Conservation (phyloP, 2,888 invertebrate genomes). For the Papilio protenor region DNA sequence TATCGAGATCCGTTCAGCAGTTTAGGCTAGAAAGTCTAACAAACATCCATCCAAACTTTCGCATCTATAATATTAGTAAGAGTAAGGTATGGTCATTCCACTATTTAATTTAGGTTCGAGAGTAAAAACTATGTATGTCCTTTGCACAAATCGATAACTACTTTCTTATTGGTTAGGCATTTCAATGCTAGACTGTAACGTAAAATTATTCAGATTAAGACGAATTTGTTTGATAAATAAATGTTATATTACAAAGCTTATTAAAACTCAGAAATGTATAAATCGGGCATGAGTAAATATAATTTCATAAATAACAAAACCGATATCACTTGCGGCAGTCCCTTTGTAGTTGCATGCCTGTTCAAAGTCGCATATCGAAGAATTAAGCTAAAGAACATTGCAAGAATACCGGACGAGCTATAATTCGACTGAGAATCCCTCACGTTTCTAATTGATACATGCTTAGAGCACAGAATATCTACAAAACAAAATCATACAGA, state of each 20-base stretch:
- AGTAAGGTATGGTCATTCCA: not conserved
- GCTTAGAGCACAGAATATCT: constrained; percentile 45
- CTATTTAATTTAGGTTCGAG: not conserved
- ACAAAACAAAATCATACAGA: constrained; percentile 52
- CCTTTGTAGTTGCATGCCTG: constrained; percentile 22
- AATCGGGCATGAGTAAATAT: not conserved
- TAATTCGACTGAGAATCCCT: constrained; percentile 32
- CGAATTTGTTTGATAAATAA: no score
- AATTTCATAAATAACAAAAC: constrained; percentile 10
- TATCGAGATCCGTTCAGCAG: no score
- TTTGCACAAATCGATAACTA: no score
- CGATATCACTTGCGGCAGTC: constrained; percentile 25
- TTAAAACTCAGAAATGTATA: no score
- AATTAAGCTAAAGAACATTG: constrained; percentile 39
- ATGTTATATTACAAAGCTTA: no score
- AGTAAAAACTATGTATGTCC: no score
- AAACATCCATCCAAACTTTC: no score
- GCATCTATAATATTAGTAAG: no score
- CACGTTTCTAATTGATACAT: constrained; percentile 44
- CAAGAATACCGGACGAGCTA: constrained; percentile 35
- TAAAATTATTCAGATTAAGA: no score
- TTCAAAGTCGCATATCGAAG: constrained; percentile 20
- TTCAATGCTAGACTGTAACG: no score
- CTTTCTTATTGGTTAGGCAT: no score
- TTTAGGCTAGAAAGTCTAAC: no score